phyloP scores from a whole-genome alignment of 2,113 vertebrate genomes.

The Phalacrocorax pelagicus region DNA sequence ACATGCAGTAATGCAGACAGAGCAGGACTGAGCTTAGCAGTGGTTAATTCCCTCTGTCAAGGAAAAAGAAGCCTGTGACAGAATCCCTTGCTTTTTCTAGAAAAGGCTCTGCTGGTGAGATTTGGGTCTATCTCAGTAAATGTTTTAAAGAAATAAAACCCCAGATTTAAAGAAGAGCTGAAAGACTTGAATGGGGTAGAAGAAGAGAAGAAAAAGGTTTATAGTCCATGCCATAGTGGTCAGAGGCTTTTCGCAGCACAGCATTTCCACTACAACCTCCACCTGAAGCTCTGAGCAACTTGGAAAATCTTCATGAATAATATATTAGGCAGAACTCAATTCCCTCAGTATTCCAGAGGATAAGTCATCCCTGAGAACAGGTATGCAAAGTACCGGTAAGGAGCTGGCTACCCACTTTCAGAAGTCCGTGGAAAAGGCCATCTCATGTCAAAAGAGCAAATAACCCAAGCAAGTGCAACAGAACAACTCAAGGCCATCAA shows the following conservation, averaged over 20 bases:
- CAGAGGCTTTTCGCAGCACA: not conserved
- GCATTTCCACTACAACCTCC: not conserved
- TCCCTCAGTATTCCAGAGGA: not conserved
- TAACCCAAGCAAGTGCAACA: not conserved
- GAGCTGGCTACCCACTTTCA: not conserved
- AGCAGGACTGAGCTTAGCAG: not conserved
- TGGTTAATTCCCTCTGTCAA: not conserved
- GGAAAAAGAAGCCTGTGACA: not conserved
- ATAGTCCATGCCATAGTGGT: not conserved
- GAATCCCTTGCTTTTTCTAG: not conserved
- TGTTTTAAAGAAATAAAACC: not conserved
- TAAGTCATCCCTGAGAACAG: not conserved
- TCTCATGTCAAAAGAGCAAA: not conserved
- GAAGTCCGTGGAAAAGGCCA: not conserved
- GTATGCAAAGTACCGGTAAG: not conserved
- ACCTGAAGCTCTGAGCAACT: not conserved
- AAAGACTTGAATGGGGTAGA: not conserved
- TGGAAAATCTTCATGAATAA: not conserved
- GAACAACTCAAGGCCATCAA: not conserved
- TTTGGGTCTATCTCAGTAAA: not conserved
- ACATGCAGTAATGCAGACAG: not conserved
- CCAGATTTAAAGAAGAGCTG: not conserved
- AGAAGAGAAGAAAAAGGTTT: not conserved
- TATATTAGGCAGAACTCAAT: not conserved
- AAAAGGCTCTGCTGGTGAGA: not conserved